phyloP scores from a whole-genome alignment of 64 coral and sea anemone genomes.

The Trachythela sp. region DNA sequence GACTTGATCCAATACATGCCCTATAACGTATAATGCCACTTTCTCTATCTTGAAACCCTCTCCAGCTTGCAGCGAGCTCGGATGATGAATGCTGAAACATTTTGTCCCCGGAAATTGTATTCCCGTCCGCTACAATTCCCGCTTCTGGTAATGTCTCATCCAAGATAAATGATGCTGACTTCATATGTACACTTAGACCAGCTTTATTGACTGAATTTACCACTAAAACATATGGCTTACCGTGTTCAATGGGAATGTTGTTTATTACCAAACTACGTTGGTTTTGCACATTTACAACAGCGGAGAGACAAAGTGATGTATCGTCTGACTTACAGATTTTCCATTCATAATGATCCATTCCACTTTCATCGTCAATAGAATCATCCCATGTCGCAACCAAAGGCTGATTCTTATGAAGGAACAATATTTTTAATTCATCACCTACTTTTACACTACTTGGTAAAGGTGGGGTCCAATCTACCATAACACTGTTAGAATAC shows the following conservation, averaged over 20 bases:
- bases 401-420: background rate
- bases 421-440: background rate
- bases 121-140: conserved; percentile 52
- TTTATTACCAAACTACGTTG: no score
- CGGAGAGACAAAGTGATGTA: no score
- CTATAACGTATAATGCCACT: conserved; percentile 51
- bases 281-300: no score
- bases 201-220: no score
- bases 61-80: conserved; percentile 45
- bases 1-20: conserved; percentile 57
- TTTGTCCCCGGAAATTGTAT: background rate
- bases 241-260: no score
- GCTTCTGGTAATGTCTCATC: conserved; percentile 44
- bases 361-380: no score
- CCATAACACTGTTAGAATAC: conserved; percentile 61
- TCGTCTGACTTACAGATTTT: no score
- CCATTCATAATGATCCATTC: no score
- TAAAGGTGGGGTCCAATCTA: conserved; percentile 61
- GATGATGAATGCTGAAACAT: conserved; percentile 46
- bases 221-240: no score
- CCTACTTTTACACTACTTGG: conserved; percentile 52
- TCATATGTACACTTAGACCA: no score
- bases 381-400: no score
- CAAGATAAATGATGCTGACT: no score
- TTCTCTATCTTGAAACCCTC: conserved; percentile 45